Conservation (phyloP, 2,888 invertebrate species). For the Mayetiola destructor region DNA sequence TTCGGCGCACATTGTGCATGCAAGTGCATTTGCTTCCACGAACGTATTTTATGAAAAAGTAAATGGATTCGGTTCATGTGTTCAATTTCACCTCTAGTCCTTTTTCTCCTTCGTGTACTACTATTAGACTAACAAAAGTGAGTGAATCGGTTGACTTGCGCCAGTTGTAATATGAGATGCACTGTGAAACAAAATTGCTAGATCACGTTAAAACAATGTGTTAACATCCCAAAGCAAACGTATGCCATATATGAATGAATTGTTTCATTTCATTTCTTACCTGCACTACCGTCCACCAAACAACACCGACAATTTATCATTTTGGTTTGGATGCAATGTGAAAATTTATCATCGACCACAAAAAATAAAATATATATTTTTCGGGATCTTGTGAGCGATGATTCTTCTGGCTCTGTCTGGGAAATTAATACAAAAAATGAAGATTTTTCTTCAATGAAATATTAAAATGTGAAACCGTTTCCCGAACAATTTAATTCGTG, state of each 20-base stretch:
- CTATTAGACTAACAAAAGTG: too few species aligned
- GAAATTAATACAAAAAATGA: neutral
- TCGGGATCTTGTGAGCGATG: too few species aligned
- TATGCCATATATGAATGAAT: too few species aligned
- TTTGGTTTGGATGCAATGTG: neutral
- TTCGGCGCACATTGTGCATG: too few species aligned
- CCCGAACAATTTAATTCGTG: too few species aligned
- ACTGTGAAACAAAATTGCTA: neutral
- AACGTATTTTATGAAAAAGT: conserved; percentile 5
- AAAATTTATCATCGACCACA: neutral
- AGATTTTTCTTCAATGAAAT: too few species aligned
- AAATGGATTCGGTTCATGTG: neutral
- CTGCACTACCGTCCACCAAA: neutral
- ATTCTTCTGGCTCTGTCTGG: too few species aligned
- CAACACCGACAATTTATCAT: neutral
- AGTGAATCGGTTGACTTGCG: too few species aligned
- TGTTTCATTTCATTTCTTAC: neutral
- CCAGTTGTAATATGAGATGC: neutral
- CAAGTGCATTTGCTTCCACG: neutral
- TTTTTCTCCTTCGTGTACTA: neutral
- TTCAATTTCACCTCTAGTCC: neutral
- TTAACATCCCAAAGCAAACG: neutral
- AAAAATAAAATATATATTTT: too few species aligned
- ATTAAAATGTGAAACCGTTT: too few species aligned
- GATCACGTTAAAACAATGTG: conserved; percentile 12